A percentile compares a stretch with the other conserved stretches of the same genome.
These are phyloP conservation scores for Bubalus kerabau DNA, from an alignment of 2,113 vertebrate genomes.

Conservation along the genomic window DNA sequence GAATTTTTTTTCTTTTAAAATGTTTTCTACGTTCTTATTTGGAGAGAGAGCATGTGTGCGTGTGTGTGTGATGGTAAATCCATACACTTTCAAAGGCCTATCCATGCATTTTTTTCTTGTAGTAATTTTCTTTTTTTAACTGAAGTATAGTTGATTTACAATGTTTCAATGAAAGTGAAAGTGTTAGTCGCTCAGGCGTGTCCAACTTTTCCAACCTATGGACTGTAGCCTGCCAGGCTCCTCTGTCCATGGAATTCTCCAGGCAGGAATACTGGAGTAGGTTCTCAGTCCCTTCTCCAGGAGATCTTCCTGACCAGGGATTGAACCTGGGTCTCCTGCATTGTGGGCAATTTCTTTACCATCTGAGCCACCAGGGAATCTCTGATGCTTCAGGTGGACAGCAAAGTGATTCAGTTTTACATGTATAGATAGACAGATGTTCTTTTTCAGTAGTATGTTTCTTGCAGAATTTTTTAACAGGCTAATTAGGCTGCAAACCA, in stretches of 20 bases:
- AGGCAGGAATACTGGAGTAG: not conserved
- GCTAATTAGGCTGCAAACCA: constrained; percentile 20
- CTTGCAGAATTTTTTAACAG: not conserved
- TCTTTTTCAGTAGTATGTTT: not conserved
- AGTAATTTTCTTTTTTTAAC: not conserved
- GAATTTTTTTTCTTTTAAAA: not conserved
- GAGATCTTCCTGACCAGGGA: not conserved
- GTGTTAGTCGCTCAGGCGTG: not conserved
- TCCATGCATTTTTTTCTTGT: not conserved
- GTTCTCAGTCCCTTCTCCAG: not conserved
- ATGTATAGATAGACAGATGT: accelerated
- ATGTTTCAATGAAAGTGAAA: not conserved
- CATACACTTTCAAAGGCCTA: not conserved
- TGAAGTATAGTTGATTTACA: not conserved
- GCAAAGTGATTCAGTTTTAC: not conserved
- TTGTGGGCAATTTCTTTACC: not conserved
- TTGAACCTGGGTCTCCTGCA: not conserved
- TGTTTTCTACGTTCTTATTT: not conserved
- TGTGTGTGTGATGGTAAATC: not conserved
- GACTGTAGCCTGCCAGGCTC: not conserved
- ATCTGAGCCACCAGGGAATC: not conserved
- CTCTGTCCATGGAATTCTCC: not conserved
- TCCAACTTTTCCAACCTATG: not conserved
- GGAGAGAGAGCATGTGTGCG: not conserved
- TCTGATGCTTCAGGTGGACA: not conserved